phyloP scores from a whole-genome alignment of 2,113 vertebrate genomes.

The Hippocampus comes region DNA sequence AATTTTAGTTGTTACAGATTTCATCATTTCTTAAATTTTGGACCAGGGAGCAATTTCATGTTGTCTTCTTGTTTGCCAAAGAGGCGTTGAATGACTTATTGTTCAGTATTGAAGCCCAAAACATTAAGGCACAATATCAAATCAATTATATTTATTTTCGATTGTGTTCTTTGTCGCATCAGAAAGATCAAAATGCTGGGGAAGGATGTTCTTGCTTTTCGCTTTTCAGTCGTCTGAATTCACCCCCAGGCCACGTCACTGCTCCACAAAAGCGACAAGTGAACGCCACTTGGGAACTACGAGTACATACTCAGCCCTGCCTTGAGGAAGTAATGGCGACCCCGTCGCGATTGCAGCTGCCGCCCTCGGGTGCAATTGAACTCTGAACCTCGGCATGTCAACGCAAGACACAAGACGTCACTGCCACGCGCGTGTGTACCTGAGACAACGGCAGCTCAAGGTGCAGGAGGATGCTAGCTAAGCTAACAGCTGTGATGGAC shows the following conservation, averaged over 20 bases:
- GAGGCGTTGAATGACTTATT: no score
- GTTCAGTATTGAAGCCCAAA: background rate
- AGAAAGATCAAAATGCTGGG: background rate
- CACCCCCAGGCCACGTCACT: background rate
- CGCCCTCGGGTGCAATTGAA: slow-evolving; percentile 13
- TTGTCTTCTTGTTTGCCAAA: no score
- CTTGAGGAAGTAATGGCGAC: slow-evolving; percentile 4
- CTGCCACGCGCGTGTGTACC: background rate
- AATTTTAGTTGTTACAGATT: no score
- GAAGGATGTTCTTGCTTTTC: slow-evolving; percentile 5
- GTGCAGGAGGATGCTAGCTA: background rate
- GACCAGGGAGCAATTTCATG: no score
- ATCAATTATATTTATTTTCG: no score
- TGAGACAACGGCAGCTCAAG: background rate
- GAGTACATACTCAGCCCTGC: slow-evolving; percentile 4
- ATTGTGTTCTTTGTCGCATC: background rate
- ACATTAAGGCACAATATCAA: background rate
- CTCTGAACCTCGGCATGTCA: slow-evolving; percentile 33
- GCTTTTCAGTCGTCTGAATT: background rate
- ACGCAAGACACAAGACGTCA: background rate
- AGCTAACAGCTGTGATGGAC: no score
- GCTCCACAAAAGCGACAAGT: slow-evolving; percentile 16
- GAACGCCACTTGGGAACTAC: slow-evolving; percentile 13
- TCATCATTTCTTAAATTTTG: no score
- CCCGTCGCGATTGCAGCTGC: slow-evolving; percentile 2